A percentile compares a stretch with the other conserved stretches of the same genome.
These are phyloP conservation scores for Rhinogobius similis DNA, from an alignment of 2,113 vertebrate species.

Conservation along the genomic window DNA sequence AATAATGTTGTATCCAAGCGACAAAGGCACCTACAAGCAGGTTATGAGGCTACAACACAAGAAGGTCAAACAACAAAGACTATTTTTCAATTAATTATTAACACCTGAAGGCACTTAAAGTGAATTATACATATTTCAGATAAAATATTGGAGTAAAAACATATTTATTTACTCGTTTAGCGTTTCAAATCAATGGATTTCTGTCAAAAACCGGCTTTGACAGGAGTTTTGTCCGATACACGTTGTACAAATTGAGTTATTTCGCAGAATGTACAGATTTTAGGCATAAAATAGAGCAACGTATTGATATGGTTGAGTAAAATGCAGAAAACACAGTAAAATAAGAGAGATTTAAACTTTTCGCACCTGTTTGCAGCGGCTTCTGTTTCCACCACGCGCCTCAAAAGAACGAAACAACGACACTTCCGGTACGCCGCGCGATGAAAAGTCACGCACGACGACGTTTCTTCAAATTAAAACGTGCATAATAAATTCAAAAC, in stretches of 20 bases:
- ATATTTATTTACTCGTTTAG: not conserved
- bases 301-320: not conserved
- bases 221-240: not conserved
- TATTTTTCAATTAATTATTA: not conserved
- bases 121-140: not conserved
- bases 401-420: not conserved
- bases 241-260: not conserved
- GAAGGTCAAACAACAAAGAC: not conserved
- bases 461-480: not conserved
- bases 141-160: not conserved
- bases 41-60: not conserved
- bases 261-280: not conserved
- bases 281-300: not conserved
- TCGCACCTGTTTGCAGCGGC: slow-evolving; percentile 5
- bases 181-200: not conserved
- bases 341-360: not conserved
- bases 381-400: slow-evolving; percentile 2
- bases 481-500: no score
- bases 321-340: not conserved
- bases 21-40: not conserved
- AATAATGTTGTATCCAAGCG: not conserved
- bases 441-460: not conserved
- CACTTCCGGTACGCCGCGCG: not conserved
- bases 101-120: not conserved
- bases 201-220: not conserved